These are phyloP conservation scores for Amblyopsis rosae DNA, from an alignment of 2,113 vertebrate species.

Conservation along the genomic window DNA sequence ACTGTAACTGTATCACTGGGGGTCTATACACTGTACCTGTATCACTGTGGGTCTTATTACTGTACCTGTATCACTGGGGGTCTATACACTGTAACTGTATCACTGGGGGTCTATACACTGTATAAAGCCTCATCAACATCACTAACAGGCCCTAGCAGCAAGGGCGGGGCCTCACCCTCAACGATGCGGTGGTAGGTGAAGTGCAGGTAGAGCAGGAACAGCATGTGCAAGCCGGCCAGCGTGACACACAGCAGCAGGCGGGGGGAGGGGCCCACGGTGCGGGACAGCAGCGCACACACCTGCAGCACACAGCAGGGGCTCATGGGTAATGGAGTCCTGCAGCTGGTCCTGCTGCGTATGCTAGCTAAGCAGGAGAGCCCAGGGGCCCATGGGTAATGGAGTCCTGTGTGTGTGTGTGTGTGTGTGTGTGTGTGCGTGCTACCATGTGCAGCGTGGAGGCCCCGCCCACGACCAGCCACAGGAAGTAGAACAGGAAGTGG, in stretches of 20 bases:
- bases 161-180: slow-evolving; percentile 80
- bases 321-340: too few relatives aligned
- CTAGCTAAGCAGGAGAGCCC: not conserved
- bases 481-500: slow-evolving; percentile 94
- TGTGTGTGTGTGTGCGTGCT: slow-evolving; percentile 38
- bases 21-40: too few relatives aligned
- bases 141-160: too few relatives aligned
- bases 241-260: slow-evolving; percentile 91
- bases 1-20: too few relatives aligned
- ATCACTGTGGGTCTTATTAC: too few relatives aligned
- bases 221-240: slow-evolving; percentile 90
- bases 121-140: too few relatives aligned
- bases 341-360: too few relatives aligned
- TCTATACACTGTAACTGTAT: too few relatives aligned
- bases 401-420: not conserved
- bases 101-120: too few relatives aligned
- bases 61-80: too few relatives aligned
- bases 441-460: slow-evolving; percentile 96
- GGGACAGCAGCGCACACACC: slow-evolving; percentile 90
- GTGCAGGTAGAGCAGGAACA: slow-evolving; percentile 96
- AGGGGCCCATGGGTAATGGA: slow-evolving; percentile 19
- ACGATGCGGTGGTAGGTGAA: slow-evolving; percentile 97
- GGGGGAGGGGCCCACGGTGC: slow-evolving; percentile 92
- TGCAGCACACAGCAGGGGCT: slow-evolving; percentile 44
- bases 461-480: slow-evolving; percentile 91